A percentile compares a stretch with the other conserved stretches of the same genome.
Evolutionary conservation across 1,140 invertebrate species (phyloP).

Genomic region (Tribolium madens): DNA sequence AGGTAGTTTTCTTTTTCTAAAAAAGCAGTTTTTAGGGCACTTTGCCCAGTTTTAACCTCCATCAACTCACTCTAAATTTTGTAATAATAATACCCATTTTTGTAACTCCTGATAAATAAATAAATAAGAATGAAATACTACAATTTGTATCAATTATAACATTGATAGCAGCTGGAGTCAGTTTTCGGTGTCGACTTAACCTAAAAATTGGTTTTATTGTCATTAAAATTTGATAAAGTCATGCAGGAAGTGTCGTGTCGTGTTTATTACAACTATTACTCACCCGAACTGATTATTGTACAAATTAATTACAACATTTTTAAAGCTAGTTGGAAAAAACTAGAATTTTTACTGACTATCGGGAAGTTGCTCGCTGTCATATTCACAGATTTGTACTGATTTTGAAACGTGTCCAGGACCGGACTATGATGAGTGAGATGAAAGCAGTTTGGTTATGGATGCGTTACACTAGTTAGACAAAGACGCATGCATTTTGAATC

Average conservation of each 20-base stretch:
- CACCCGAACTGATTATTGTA: background rate
- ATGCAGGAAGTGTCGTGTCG: slow-evolving; percentile 20
- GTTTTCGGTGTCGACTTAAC: slow-evolving; percentile 10
- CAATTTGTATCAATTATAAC: background rate
- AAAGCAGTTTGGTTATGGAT: background rate
- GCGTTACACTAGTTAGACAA: background rate
- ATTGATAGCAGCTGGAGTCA: background rate
- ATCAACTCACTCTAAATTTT: slow-evolving; percentile 61
- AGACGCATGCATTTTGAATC: background rate
- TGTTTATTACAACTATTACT: slow-evolving; percentile 3
- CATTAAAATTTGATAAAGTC: slow-evolving; percentile 33
- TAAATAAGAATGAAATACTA: background rate
- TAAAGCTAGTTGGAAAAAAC: background rate
- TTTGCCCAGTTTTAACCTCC: too few species aligned
- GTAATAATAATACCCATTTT: slow-evolving; percentile 62
- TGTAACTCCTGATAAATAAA: background rate
- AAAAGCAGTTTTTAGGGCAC: slow-evolving; percentile 66
- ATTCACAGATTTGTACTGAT: slow-evolving; percentile 6
- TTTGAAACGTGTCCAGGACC: background rate
- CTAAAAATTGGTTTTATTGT: slow-evolving; percentile 16
- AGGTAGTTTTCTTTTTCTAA: slow-evolving; percentile 85
- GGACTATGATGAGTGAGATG: background rate
- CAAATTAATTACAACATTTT: slow-evolving; percentile 7
- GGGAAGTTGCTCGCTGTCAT: slow-evolving; percentile 15
- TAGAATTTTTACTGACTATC: slow-evolving; percentile 4